Evolutionary conservation across 2,888 invertebrate species (phyloP), one percentile per base, ranked within the genome.

Genomic region (Noctua janthe): DNA sequence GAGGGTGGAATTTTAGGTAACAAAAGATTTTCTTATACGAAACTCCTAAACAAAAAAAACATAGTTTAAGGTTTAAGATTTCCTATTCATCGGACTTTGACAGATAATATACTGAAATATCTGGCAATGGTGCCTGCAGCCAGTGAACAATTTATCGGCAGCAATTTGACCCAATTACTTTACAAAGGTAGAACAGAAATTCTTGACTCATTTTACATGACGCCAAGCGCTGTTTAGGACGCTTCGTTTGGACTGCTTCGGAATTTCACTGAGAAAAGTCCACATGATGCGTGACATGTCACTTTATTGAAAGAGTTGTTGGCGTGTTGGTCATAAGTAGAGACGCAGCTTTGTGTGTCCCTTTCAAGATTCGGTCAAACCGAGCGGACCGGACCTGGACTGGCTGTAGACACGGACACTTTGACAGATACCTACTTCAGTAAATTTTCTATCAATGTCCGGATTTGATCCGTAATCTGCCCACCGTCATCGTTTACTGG

Each of bases 401-500:
- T 64, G 35, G 39, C 66, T 66, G 39, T 17, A 35, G 66, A 66
- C 66, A 39, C 35, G 5, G 62, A 39, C 7, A 64, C 17, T 35
- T 35, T 64, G 64, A 35, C 20, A 11, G 20, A 20, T 66, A 66
- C 29, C 29, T 29, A 29, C 20, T 66, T 66, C 20, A 20, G 20
- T 35, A 35, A 20, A 20, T 20, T 35, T 20, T 64, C 20, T 10
- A 20, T 35, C 20, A 35, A 4, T 20, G 17, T 64, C 29, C 7
- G 17, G 17, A 5, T 59, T 15, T 15, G 13, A 29, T 15, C 29
- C 6, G 66, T 23, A 39, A 39, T 43, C 6, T 69, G 1, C 2
- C n/a, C 82, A 87, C 80, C 77, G 76, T 90, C 90, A 90, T 90
- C 85, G 74, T 91, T 92, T 91, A 88, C 74, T 78, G 87, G 77